Base-by-base conservation (phyloP, 2,888 invertebrate genomes). In the Erebia epiphron region DNA sequence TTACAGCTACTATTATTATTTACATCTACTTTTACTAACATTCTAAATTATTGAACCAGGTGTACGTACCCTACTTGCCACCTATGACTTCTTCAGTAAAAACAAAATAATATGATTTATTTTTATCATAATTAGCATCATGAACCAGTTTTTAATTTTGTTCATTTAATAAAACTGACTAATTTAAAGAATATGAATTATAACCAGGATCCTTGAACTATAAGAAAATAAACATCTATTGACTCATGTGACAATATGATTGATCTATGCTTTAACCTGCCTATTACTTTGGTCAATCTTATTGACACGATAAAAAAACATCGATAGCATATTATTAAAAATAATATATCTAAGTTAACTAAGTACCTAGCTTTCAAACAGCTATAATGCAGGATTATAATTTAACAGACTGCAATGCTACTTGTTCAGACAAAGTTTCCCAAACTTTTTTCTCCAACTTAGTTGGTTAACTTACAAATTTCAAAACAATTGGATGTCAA, bases 161-260 rank as follows among this genome's bases (percentile, higher is more conserved):
- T 41, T 70, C 10, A 52, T 61, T 56, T 64, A 65, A 70, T 50
- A 21, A 57, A 57, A 61, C 49, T n/a, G 14, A 52, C 26, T 65
- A 52, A 18, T 65, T 56, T 21, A 43, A 57, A 56, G 26, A 57
- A 61, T 68, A 70, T 67, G 54, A 68, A 70, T 70, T 70, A 70
- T 70, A 63, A 63, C 54, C 18, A 58, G 46, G 21, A 58, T 70
- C 63, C 70, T 70, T 73, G 70, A 73, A 68, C 68, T 73, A 68
- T 70, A 66, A 70, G 52, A 66, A 65, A 63, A 43, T 57, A n/a
- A 49, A 56, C 62, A 73, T 68, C 56, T 66, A 61, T 68, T 50
- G 56, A 41, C 56, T 50, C 18, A 58, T 63, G 57, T 67, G 67
- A 64, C 58, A 68, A 35, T 35, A 7, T 60, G 43, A 50, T 63